Percentiles rank a stretch among this genome's conserved stretches.
These are phyloP conservation scores for Xenopus petersii DNA, from an alignment of 2,797 vertebrate species.

Conservation along the genomic window DNA sequence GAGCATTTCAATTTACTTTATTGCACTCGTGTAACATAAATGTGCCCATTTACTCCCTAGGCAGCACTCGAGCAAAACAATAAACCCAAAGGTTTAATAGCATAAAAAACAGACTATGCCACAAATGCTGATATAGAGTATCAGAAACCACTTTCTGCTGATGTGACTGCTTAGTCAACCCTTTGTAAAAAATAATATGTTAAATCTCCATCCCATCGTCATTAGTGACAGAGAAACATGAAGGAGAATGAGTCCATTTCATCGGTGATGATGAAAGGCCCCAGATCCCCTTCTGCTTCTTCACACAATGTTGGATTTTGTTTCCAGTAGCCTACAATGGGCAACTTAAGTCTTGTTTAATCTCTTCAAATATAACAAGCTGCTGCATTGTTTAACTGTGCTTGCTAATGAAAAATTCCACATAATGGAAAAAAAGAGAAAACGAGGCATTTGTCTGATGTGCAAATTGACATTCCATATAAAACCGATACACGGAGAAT, in stretches of 20 bases:
- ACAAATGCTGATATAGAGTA: conserved; percentile 8
- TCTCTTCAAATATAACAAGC: conserved; percentile 63
- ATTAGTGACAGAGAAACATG: conserved; percentile 63
- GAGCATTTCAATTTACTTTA: conserved; percentile 47
- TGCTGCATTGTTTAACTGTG: conserved; percentile 56
- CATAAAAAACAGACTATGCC: conserved; percentile 33
- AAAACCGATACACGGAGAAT: neutral
- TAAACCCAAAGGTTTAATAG: conserved; percentile 51
- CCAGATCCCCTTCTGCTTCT: conserved; percentile 59
- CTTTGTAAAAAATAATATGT: conserved; percentile 53
- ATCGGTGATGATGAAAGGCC: conserved; percentile 64
- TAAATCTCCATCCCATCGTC: conserved; percentile 57
- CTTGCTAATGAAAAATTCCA: conserved; percentile 57
- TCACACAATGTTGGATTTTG: conserved; percentile 54
- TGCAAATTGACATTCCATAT: conserved; percentile 48
- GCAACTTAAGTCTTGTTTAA: conserved; percentile 60
- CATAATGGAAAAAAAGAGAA: conserved; percentile 40
- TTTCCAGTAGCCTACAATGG: conserved; percentile 53
- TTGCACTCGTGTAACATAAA: conserved; percentile 25
- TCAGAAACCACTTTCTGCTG: conserved; percentile 14
- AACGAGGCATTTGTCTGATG: conserved; percentile 53
- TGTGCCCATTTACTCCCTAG: conserved; percentile 38
- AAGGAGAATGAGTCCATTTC: conserved; percentile 54
- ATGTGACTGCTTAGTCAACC: conserved; percentile 48
- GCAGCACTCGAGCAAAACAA: conserved; percentile 49